Base-by-base conservation (phyloP, 1,140 invertebrate genomes). In the Sipha flava region DNA sequence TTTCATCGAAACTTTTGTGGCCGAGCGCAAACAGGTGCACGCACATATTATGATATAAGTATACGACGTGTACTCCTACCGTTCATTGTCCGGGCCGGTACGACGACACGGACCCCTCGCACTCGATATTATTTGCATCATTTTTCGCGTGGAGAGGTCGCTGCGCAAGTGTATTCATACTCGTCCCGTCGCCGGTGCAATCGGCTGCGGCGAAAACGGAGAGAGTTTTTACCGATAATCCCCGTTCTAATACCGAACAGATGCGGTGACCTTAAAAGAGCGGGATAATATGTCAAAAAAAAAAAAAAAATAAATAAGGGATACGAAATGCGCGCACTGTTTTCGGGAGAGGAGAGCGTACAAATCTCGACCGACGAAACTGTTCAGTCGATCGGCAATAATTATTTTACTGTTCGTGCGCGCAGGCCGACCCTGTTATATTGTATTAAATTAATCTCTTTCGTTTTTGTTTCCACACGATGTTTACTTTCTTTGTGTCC, bases 191-290 rank as follows among this genome's bases (percentile, higher is more conserved):
- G 64, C 37, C 62, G n/a, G 62, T 10, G 10, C 37, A 40, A 40
- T 64, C n/a, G 57, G 12, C 16, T 14, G 31, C 18, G 26, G 18
- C 59, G 59, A 12, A 12, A 26, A 10, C 72, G 45, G 43, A 21
- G 70, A 73, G 70, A 52, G 72, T 75, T 75, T 57, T 75, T 75
- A 75, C 72, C 49, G 49, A 40, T 73, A 75, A 75, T 75, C 72
- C 72, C 72, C 57, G n/a, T 57, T 75, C 40, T 75, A 57, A 75
- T 75, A 57, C 72, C 52, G 72, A 75, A 75, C 72, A 75, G 72
- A 75, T 75, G 72, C 72, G 72, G 72, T 75, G 72, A 75, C 72
- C 72, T 75, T 75, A 75, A 75, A 75, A 54, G 72, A 57, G 49
- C 7, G 26, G 70, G 23, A 40, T 57, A 54, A 57, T 75, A 75